A percentile compares a stretch with the other conserved stretches of the same genome.
These are phyloP conservation scores for Macrotis lagotis DNA, from an alignment of 2,113 vertebrate genomes.

Conservation along the genomic window DNA sequence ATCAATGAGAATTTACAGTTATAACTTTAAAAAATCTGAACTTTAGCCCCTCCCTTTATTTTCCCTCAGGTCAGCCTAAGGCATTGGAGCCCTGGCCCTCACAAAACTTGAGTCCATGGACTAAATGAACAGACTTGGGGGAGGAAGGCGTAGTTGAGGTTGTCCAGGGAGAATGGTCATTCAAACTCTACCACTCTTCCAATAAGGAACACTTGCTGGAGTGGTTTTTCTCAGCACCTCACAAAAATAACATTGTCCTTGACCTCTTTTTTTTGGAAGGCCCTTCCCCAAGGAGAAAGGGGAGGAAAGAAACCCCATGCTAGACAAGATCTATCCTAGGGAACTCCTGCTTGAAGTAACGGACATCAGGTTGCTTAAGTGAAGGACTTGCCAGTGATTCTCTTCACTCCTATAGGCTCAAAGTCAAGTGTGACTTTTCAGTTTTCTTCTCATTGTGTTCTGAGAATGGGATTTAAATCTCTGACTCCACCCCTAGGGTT, in stretches of 20 bases:
- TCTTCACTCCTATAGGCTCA: background rate
- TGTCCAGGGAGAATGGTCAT: slow-evolving; percentile 1
- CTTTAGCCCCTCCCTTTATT: background rate
- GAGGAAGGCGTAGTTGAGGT: background rate
- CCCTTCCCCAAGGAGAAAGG: background rate
- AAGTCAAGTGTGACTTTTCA: background rate
- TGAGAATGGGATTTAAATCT: background rate
- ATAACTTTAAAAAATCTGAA: background rate
- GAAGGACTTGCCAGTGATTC: slow-evolving; percentile 14
- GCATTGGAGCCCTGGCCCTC: background rate
- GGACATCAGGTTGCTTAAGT: slow-evolving; percentile 19
- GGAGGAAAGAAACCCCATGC: background rate
- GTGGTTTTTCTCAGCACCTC: background rate
- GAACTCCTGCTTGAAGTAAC: background rate
- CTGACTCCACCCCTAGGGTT: background rate
- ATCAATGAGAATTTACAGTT: background rate
- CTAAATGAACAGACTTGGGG: background rate
- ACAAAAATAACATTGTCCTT: background rate
- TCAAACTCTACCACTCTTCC: slow-evolving; percentile 1
- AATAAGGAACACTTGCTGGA: background rate
- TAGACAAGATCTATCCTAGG: slow-evolving; percentile 17
- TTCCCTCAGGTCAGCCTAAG: background rate
- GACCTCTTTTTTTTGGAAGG: background rate
- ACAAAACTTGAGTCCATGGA: background rate
- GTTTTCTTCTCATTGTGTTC: slow-evolving; percentile 1